Base-by-base conservation (phyloP, 2,113 vertebrate genomes). In the Todiramphus chloris region DNA sequence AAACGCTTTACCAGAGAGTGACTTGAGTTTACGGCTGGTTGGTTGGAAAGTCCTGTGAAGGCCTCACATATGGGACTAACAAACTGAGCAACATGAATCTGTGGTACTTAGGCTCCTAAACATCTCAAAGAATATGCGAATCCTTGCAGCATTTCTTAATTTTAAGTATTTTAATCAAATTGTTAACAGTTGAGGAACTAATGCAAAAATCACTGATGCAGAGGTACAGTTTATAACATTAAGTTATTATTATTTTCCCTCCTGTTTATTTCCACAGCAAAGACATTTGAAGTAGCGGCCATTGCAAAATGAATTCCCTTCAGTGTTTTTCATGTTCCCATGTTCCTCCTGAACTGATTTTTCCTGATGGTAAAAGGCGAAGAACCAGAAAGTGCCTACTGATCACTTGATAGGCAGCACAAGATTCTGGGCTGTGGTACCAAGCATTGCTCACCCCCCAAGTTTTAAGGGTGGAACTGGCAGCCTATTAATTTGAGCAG, bases 61-160 rank as follows among this genome's bases (percentile, higher is more conserved):
- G 6, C 13, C 27, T 70, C 11, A 3, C 2, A 1, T 7, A 27
- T 4, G 46, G 72, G 23, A 8, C 27, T 64, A 43, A 25, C 12
- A 64, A 30, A 1, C 11, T 9, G 5, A 66, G 33, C 24, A 50
- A 35, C 7, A 1, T 2, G 4, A 55, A 8, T 19, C 19, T 0
- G 1, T 44, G 13, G 6, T 51, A 37, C 31, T 59, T 18, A 33
- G 44, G 19, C 28, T 88, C 46, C 66, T 53, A 62, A 78, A 37
- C 4, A 73, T 25, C 48, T 60, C 20, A 51, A 73, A 73, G 23
- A 8, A 30, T 24, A 59, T n/a, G 27, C 17, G 64, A 78, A 50
- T 75, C 80, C 41, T 75, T 62, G 39, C 27, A 77, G 15, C 10
- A 46, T 74, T 93, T 83, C 28, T 67, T 78, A 50, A 55, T 67